Percentiles rank a stretch among this genome's conserved stretches.
Conservation (phyloP, 1,140 invertebrate species). For the Pteromalus puparum region DNA sequence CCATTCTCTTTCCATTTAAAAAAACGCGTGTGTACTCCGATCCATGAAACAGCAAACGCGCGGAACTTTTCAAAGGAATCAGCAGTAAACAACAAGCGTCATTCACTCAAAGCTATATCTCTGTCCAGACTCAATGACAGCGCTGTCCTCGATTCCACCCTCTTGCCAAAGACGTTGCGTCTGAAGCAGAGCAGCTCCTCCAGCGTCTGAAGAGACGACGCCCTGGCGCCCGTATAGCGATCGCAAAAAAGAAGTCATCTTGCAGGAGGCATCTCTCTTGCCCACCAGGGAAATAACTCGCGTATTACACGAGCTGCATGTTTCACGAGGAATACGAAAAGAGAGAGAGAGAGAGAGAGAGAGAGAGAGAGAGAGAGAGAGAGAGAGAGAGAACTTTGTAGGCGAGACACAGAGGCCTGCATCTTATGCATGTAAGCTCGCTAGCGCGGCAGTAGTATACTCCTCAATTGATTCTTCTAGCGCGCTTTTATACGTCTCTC, state of each 20-base stretch:
- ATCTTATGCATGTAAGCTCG: background rate
- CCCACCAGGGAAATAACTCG: constrained; percentile 52
- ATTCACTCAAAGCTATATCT: too few species aligned
- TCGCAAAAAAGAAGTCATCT: constrained; percentile 35
- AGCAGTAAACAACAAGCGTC: too few species aligned
- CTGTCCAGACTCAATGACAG: background rate
- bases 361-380: background rate
- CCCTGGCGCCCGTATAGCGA: background rate
- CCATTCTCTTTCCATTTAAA: background rate
- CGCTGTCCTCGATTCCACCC: background rate
- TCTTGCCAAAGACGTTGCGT: background rate
- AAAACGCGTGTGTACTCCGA: background rate
- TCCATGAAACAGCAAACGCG: too few species aligned
- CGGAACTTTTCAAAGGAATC: too few species aligned
- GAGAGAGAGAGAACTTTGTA: too few species aligned
- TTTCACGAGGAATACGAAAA: constrained; percentile 8
- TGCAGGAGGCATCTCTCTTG: background rate
- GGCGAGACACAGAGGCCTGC: background rate
- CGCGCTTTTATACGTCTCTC: background rate
- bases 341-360: background rate
- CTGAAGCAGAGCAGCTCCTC: background rate
- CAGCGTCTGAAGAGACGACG: background rate
- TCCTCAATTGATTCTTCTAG: constrained; percentile 21
- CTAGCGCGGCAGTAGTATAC: background rate
- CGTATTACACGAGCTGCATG: constrained; percentile 38